These are phyloP conservation scores for Lasioglossum figueresi DNA, from an alignment of 2,888 invertebrate species.

Conservation along the genomic window DNA sequence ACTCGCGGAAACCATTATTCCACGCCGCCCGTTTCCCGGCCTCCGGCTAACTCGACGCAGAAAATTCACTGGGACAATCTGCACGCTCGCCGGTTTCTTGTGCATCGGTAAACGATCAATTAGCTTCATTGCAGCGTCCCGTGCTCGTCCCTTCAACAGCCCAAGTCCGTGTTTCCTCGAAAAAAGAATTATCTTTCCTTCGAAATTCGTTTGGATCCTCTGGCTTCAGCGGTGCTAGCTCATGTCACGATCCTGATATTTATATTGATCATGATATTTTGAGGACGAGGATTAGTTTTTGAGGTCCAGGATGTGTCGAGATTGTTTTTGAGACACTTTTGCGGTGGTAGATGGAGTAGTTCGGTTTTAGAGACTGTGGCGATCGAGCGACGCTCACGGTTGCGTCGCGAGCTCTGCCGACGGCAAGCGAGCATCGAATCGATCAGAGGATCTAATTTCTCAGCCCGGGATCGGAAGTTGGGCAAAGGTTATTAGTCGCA, in stretches of 20 bases:
- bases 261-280: too few relatives aligned
- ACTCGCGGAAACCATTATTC: conserved; percentile 40
- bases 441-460: background rate
- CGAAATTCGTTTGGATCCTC: background rate
- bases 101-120: conserved; percentile 33
- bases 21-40: conserved; percentile 20
- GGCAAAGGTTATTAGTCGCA: conserved; percentile 45
- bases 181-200: background rate
- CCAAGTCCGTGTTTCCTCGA: background rate
- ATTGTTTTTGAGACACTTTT: background rate
- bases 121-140: conserved; percentile 26
- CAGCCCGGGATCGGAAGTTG: background rate
- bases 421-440: background rate
- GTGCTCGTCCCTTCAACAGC: background rate
- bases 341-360: background rate
- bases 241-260: too few relatives aligned
- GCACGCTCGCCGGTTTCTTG: background rate
- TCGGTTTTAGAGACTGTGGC: background rate
- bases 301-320: background rate
- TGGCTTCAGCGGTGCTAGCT: too few relatives aligned
- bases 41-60: background rate
- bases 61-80: conserved; percentile 34
- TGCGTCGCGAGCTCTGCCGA: conserved; percentile 1
- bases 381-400: background rate
- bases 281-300: background rate